Conservation (phyloP, 2,888 invertebrate genomes). For the Erynnis tages region DNA sequence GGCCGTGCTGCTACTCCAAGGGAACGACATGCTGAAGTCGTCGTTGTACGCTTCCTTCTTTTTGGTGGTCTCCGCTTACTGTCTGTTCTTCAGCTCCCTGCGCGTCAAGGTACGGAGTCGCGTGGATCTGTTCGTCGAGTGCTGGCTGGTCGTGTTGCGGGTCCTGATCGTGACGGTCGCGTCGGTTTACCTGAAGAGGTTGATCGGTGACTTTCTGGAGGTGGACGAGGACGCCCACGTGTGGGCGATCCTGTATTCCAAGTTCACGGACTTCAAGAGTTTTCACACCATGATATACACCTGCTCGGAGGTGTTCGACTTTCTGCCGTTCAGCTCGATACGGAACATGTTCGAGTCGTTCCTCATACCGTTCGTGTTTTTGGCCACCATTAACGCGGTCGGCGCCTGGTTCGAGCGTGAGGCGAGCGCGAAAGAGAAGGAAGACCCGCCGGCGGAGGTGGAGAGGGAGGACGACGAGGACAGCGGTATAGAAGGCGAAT, state of each 20-base stretch:
- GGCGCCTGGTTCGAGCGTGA: conserved; percentile 55
- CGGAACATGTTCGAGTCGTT: conserved; percentile 76
- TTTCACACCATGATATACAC: conserved; percentile 91
- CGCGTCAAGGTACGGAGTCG: conserved; percentile 56
- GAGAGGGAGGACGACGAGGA: conserved; percentile 66
- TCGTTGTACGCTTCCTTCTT: conserved; percentile 76
- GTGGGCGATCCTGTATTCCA: conserved; percentile 86
- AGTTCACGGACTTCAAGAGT: conserved; percentile 82
- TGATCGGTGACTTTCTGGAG: conserved; percentile 56
- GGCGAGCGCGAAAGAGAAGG: conserved; percentile 25
- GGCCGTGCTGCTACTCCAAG: conserved; percentile 63
- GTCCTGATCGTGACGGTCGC: conserved; percentile 41
- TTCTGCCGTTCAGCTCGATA: conserved; percentile 81
- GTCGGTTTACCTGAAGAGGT: conserved; percentile 65
- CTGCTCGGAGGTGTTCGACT: conserved; percentile 89
- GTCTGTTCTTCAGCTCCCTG: conserved; percentile 57
- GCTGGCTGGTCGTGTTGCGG: conserved; percentile 52
- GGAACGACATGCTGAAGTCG: conserved; percentile 72
- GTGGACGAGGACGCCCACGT: conserved; percentile 84
- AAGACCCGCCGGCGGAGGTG: conserved; percentile 35
- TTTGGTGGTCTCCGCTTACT: conserved; percentile 57
- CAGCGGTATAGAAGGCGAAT: conserved; percentile 76
- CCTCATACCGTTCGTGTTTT: conserved; percentile 79
- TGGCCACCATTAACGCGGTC: conserved; percentile 61
- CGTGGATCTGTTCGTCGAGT: conserved; percentile 52